phyloP scores from a whole-genome alignment of 1,140 invertebrate genomes.

The Drosophila neocordata region DNA sequence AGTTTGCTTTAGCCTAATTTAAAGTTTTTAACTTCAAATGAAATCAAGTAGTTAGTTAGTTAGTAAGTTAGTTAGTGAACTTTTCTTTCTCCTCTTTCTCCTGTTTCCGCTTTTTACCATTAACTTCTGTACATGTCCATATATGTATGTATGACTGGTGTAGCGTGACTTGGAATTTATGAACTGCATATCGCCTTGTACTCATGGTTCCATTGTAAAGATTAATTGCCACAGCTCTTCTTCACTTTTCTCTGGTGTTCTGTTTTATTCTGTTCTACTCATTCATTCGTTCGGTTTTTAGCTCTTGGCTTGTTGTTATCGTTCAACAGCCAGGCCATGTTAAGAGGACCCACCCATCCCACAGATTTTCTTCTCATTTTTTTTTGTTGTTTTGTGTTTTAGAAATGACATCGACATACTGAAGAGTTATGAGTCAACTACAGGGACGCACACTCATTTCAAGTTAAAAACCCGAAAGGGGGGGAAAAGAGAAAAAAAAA shows the following conservation, averaged over 20 bases:
- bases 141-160: slow-evolving; percentile 28
- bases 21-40: slow-evolving; percentile 1
- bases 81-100: neutral
- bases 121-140: neutral
- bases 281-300: slow-evolving; percentile 28
- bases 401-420: slow-evolving; percentile 62
- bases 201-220: slow-evolving; percentile 62
- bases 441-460: slow-evolving; percentile 20
- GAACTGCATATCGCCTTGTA: slow-evolving; percentile 76
- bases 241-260: slow-evolving; percentile 5
- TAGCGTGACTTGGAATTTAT: slow-evolving; percentile 77
- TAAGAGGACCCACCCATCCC: slow-evolving; percentile 22
- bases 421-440: slow-evolving; percentile 40
- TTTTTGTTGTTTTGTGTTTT: slow-evolving; percentile 10
- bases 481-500: slow-evolving; percentile 1
- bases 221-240: slow-evolving; percentile 71
- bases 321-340: slow-evolving; percentile 73
- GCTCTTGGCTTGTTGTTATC: slow-evolving; percentile 62
- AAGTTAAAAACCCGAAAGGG: slow-evolving; percentile 35
- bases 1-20: neutral
- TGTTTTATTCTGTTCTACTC: slow-evolving; percentile 35
- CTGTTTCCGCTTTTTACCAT: too few relatives aligned
- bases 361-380: slow-evolving; percentile 20
- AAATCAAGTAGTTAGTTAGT: slow-evolving; percentile 7
- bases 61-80: slow-evolving; percentile 4